Base-by-base conservation (phyloP, 2,113 vertebrate species). In the Phaethon lepturus region DNA sequence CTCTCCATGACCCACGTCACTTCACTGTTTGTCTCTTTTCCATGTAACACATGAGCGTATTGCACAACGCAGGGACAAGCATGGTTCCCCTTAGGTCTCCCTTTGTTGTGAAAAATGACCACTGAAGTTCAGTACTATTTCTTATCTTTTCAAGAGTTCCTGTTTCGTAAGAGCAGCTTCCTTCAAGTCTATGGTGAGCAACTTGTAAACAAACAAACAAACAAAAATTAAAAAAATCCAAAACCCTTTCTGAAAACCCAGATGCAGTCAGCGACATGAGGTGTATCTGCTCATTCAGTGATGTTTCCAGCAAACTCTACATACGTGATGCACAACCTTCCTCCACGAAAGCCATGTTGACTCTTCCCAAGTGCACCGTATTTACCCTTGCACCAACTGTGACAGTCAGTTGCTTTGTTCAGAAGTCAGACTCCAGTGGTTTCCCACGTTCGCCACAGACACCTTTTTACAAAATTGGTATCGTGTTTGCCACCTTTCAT, bases 1-100 rank as follows among this genome's bases (percentile, higher is more conserved):
- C 31, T 44, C 29, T 42, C 38, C 3, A 1, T 38, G 63, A 60
- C 45, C 12, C 2, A 0, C 5, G 0, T 52, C 2, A 2, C 55
- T 42, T 68, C 0, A 1, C 66, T 26, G 18, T 45, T 52, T 15
- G 2, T 38, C 42, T 40, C 22, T 50, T n/a, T 17, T 29, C 42
- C 19, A 2, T 1, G 2, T n/a, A 42, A 23, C 45, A 13, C 0
- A 1, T 14, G 45, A 49, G 53, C 17, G 1, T 11, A 8, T 23
- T 17, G 28, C 63, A n/a, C 49, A 50, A 4, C 9, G 4, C 11
- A 2, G 44, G 60, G 60, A 38, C 74, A 12, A 50, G 44, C 8
- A 8, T 25, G 42, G 50, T 26, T 90, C 42, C 31, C 31, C 62
- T 17, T 24, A 13, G 66, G 25, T 20, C 14, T 74, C 77, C 25